phyloP scores from a whole-genome alignment of 2,113 vertebrate genomes.

The Dipodomys stephensi region DNA sequence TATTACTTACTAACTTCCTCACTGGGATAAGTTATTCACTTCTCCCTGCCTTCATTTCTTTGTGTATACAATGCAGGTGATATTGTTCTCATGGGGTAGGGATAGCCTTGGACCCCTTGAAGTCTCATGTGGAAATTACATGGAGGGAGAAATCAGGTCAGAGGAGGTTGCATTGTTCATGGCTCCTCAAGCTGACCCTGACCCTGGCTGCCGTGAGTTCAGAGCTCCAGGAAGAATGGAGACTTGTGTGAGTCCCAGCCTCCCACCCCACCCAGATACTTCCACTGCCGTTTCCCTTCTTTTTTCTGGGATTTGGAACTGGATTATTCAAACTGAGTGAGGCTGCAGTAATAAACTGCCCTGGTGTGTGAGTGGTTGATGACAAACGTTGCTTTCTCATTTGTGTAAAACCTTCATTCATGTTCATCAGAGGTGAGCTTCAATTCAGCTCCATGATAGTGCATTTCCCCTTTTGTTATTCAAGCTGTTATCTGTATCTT shows the following conservation, averaged over 20 bases:
- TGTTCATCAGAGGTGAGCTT: neutral
- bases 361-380: neutral
- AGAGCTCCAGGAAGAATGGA: neutral
- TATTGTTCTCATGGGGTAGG: neutral
- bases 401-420: neutral
- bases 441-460: neutral
- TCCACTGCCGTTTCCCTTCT: neutral
- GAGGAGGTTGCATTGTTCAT: neutral
- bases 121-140: neutral
- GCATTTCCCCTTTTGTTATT: neutral
- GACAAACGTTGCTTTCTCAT: neutral
- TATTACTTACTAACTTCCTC: neutral
- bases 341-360: neutral
- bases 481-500: conserved; percentile 6
- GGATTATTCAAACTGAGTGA: neutral
- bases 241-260: neutral
- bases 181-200: neutral
- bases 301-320: conserved; percentile 25
- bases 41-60: neutral
- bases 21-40: neutral
- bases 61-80: neutral
- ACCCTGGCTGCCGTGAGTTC: neutral
- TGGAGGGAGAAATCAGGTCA: neutral
- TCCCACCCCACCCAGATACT: neutral
- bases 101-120: neutral